Conservation (phyloP, 2,797 vertebrate species). For the Urophycis tenuis region DNA sequence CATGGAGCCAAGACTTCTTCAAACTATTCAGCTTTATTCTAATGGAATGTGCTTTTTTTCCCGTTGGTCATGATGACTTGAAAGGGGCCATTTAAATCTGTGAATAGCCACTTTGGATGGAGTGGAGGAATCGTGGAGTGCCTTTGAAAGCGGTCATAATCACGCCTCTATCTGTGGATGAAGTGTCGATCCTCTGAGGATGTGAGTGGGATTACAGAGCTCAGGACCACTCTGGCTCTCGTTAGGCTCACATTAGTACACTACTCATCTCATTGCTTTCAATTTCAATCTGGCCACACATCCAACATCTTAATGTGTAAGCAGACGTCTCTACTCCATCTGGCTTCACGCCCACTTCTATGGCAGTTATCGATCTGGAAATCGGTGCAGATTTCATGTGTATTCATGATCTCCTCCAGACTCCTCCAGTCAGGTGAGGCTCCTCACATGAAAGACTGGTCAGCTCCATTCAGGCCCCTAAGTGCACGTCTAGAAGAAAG, state of each 20-base stretch:
- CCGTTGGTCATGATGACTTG: neutral
- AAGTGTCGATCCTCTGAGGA: too few species aligned
- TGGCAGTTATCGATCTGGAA: too few species aligned
- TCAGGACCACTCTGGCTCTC: neutral
- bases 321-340: neutral
- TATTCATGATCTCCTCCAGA: too few species aligned
- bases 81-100: neutral
- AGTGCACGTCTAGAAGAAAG: too few species aligned
- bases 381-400: too few species aligned
- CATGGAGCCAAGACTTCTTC: neutral
- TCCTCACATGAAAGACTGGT: too few species aligned
- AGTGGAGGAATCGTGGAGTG: neutral
- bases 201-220: too few species aligned
- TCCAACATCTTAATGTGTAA: neutral
- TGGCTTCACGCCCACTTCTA: too few species aligned
- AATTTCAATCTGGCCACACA: neutral
- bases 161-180: neutral
- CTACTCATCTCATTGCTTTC: neutral
- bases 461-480: too few species aligned
- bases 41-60: neutral
- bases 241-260: neutral
- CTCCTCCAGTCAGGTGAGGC: too few species aligned
- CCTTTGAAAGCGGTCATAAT: neutral
- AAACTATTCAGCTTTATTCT: neutral
- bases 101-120: neutral